Evolutionary conservation across 2,113 vertebrate genomes (phyloP), one percentile per base, ranked within the genome.

Genomic region (Anoura caudifer): DNA sequence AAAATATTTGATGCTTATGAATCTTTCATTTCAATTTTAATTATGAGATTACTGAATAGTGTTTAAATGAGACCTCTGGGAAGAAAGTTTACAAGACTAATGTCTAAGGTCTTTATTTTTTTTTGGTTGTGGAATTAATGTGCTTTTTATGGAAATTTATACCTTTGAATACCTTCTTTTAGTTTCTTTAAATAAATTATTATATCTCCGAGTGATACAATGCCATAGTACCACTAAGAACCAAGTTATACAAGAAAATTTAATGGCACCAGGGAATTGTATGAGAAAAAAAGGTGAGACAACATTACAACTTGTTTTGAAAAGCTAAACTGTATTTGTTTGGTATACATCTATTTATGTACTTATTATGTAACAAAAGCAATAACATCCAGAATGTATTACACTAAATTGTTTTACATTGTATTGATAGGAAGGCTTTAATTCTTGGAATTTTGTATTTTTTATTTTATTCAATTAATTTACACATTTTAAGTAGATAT

Each of bases 11-110:
- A 4, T 43, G 43, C 14, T 16, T 73, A 33, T 59, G 4, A 73
- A 43, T 83, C 56, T 83, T 91, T 92, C 7, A 80, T 93, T 96
- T 92, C 14, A 38, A 2, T 75, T 92, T 92, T 82, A 86, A 76
- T 70, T 86, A 56, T 65, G 47, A 72, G 22, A 87, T 91, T 47
- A 79, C 28, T 52, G 28, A 90, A 73, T 67, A 50, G 13, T 22
- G 3, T 70, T 87, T 70, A 38, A 36, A 95, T 90, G 33, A 93
- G 2, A 83, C 1, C 33, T 20, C 63, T 7, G 22, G 38, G 1
- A 84, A 91, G 43, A 41, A 86, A 59, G 20, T 47, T 70, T 85
- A n/a, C 7, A 59, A 47, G 10, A 67, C 52, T 1, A 79, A 0
- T 87, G 72, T 54, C 22, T 76, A 45, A 81, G 47, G 11, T 91